phyloP scores from a whole-genome alignment of 2,888 invertebrate species.

The Drosophila nr. perissopoda region DNA sequence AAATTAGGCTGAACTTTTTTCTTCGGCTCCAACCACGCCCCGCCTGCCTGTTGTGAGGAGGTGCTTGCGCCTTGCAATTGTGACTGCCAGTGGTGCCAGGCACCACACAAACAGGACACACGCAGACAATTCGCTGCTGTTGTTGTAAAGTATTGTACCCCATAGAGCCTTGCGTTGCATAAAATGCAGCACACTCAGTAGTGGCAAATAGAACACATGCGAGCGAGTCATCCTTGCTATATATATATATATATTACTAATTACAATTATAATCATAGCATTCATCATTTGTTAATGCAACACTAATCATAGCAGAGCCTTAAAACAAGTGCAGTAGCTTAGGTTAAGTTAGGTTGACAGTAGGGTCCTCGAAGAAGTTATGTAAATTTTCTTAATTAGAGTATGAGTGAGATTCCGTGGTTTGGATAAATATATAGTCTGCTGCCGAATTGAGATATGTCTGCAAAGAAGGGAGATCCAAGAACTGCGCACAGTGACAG shows the following conservation, averaged over 20 bases:
- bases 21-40: background rate
- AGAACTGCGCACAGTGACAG: background rate
- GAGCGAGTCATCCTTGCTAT: background rate
- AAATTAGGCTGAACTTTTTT: slow-evolving; percentile 65
- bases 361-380: background rate
- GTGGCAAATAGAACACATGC: slow-evolving; percentile 16
- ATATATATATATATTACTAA: background rate
- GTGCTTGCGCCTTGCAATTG: slow-evolving; percentile 43
- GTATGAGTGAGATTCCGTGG: background rate
- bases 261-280: background rate
- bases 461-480: background rate
- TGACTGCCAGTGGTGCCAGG: slow-evolving; percentile 54
- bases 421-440: background rate
- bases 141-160: slow-evolving; percentile 34
- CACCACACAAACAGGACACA: slow-evolving; percentile 32
- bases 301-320: background rate
- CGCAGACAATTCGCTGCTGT: slow-evolving; percentile 25
- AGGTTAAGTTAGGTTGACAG: background rate
- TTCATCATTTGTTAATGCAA: slow-evolving; percentile 2
- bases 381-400: background rate
- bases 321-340: background rate
- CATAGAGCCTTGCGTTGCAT: slow-evolving; percentile 45
- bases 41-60: slow-evolving; percentile 41
- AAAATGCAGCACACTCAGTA: slow-evolving; percentile 39
- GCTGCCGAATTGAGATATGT: background rate